These are phyloP conservation scores for Lithophane ornitopus DNA, from an alignment of 2,888 invertebrate species.

Conservation along the genomic window DNA sequence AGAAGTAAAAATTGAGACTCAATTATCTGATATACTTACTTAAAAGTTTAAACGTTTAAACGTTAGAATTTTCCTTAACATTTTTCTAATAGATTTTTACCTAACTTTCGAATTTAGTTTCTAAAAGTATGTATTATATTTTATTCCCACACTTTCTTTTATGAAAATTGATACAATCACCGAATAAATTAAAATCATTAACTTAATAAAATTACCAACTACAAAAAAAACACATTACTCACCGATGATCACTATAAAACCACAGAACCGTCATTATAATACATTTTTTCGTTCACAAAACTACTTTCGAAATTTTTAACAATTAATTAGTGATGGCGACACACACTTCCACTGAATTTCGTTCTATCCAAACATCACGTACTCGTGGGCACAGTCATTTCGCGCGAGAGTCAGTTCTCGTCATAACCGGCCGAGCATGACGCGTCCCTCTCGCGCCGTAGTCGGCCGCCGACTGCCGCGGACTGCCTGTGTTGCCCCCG, in stretches of 20 bases:
- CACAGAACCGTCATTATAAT: constrained; percentile 84
- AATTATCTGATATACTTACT: not conserved
- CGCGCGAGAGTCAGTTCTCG: constrained; percentile 74
- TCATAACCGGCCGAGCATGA: constrained; percentile 73
- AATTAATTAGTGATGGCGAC: constrained; percentile 59
- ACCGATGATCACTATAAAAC: constrained; percentile 90
- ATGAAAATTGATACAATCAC: not conserved
- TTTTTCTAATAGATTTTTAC: not conserved
- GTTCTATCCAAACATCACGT: constrained; percentile 77
- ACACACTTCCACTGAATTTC: constrained; percentile 82
- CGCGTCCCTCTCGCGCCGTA: constrained; percentile 80
- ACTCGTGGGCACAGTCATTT: constrained; percentile 77
- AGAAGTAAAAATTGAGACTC: fast-evolving
- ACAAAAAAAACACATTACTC: constrained; percentile 70
- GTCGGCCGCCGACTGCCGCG: constrained; percentile 84
- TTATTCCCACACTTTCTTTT: not conserved
- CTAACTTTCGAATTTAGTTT: not conserved
- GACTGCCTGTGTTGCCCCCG: constrained; percentile 74
- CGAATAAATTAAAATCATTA: not conserved
- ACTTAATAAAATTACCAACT: constrained; percentile 1
- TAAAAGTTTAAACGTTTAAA: not conserved
- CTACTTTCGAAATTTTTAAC: constrained; percentile 56
- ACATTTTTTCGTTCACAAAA: constrained; percentile 71
- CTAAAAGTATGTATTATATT: not conserved
- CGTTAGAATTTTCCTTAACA: not conserved